Evolutionary conservation across 2,797 vertebrate species (phyloP).

Genomic region (Sardinella longiceps): DNA sequence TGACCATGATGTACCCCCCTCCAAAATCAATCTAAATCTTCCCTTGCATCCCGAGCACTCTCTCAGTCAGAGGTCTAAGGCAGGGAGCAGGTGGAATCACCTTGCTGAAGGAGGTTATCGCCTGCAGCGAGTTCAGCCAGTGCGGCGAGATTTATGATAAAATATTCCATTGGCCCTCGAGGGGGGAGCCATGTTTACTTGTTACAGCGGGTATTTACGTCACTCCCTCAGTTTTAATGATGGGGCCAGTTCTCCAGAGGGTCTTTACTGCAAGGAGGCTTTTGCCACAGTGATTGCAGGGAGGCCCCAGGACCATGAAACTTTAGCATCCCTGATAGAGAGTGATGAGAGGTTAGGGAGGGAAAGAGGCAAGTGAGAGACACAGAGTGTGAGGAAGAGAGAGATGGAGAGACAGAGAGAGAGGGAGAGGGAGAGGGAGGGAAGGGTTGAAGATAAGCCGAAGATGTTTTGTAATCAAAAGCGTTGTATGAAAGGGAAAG

Average conservation of each 20-base stretch:
- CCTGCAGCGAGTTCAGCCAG: constrained; percentile 15
- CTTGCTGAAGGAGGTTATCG: constrained; percentile 20
- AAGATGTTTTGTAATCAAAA: background rate
- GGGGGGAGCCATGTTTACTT: constrained; percentile 63
- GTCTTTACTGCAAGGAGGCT: constrained; percentile 40
- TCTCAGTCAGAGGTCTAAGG: background rate
- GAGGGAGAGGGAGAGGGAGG: background rate
- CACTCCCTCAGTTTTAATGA: constrained; percentile 54
- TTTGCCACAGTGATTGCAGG: constrained; percentile 32
- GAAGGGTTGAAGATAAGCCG: background rate
- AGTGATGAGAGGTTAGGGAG: constrained; percentile 29
- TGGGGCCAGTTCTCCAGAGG: constrained; percentile 50
- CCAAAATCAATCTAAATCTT: constrained; percentile 23
- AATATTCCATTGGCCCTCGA: constrained; percentile 47
- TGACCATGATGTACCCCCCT: constrained; percentile 12
- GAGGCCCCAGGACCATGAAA: constrained; percentile 28
- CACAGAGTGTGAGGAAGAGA: background rate
- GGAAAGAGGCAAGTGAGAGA: constrained; percentile 3
- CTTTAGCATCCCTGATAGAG: constrained; percentile 30
- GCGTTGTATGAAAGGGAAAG: background rate
- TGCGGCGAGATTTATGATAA: constrained; percentile 59
- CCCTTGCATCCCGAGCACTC: background rate
- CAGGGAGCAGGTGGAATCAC: constrained; percentile 31
- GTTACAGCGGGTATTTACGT: constrained; percentile 47
- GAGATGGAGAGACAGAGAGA: constrained; percentile 4